Evolutionary conservation across 2,113 vertebrate species (phyloP), one percentile per base, ranked within the genome.

Genomic region (Donacobius atricapilla): DNA sequence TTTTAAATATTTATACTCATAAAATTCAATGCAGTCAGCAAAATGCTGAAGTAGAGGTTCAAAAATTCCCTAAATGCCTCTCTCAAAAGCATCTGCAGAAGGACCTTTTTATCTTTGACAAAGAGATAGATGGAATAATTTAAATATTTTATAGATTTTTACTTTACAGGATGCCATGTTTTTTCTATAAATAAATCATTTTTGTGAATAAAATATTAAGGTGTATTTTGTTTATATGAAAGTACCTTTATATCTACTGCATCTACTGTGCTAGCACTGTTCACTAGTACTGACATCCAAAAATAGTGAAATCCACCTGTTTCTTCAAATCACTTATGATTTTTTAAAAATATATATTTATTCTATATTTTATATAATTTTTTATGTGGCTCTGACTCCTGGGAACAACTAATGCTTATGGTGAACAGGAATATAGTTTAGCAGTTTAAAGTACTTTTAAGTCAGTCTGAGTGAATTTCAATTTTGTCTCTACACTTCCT

Each of bases 1-100:
- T 35, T 94, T 96, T 50, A 96, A 95, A 92, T 95, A 96, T 90
- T 96, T 94, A 94, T 96, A 57, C 58, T 73, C 25, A 54, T 48
- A 77, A 86, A 77, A 93, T 92, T 70, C 64, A 61, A 15, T 56
- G 33, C 30, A 87, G 54, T 97, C 86, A 95, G 76, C 83, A 90
- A 93, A 83, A 72, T 66, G 30, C 25, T 71, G 60, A 92, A 86
- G 75, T 63, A 35, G 31, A 86, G 30, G 25, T 65, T 92, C 33
- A 70, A 80, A 78, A 83, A 83, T 89, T 86, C 68, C 35, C 47
- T 66, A 89, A 92, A 78, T 87, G 30, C 15, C 20, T 83, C 22
- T 83, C 58, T 77, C 44, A 70, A 13, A 63, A 76, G 19, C 35
- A 47, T 69, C 51, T 90, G 54, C 39, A 71, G 56, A 68, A 90